A percentile compares a stretch with the other conserved stretches of the same genome.
These are phyloP conservation scores for Hyperoplus immaculatus DNA, from an alignment of 2,797 vertebrate species.

Conservation along the genomic window DNA sequence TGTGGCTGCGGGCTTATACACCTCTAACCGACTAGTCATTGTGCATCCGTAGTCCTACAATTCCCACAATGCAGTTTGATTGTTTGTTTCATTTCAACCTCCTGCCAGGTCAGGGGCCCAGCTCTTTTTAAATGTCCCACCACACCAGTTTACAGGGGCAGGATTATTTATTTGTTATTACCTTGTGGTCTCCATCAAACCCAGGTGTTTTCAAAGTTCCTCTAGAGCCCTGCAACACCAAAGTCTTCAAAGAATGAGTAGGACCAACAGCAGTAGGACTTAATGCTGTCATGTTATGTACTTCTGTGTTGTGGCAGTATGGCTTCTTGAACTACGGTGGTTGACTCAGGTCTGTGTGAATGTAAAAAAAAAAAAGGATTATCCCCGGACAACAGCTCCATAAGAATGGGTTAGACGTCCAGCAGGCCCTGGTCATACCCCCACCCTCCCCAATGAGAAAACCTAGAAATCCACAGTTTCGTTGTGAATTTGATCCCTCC, in stretches of 20 bases:
- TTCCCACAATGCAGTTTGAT: not conserved
- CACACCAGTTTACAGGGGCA: no score
- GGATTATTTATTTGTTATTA: no score
- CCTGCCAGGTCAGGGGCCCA: not conserved
- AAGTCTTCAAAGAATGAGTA: not conserved
- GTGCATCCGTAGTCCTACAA: not conserved
- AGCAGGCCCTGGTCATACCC: not conserved
- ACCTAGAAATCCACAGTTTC: not conserved
- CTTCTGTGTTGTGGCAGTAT: not conserved
- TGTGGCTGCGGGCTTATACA: no score
- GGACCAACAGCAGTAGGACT: not conserved
- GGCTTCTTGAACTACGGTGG: not conserved
- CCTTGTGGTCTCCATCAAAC: not conserved
- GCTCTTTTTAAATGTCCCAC: not conserved
- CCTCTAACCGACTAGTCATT: no score
- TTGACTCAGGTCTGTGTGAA: not conserved
- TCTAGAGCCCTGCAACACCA: not conserved
- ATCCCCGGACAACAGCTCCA: not conserved
- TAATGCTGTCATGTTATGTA: not conserved
- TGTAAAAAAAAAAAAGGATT: not conserved
- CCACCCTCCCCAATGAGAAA: slow-evolving; percentile 2
- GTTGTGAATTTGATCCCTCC: not conserved
- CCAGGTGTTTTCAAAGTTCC: no score
- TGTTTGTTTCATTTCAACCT: not conserved
- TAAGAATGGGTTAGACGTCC: slow-evolving; percentile 22